A percentile compares a stretch with the other conserved stretches of the same genome.
Conservation (phyloP, 2,797 vertebrate species). For the Acropternis orthonyx region DNA sequence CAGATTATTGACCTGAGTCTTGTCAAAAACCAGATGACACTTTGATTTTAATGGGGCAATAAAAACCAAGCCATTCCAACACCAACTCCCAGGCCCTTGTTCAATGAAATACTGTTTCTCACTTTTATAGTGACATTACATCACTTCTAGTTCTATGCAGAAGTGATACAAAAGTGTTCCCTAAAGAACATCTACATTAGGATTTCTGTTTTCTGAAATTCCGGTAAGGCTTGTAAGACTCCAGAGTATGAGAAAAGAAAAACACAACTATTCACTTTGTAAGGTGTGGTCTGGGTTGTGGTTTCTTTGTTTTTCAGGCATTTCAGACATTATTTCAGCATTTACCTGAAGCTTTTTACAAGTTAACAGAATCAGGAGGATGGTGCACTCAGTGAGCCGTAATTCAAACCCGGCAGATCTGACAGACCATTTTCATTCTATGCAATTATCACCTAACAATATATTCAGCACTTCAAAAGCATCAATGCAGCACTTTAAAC, state of each 20-base stretch:
- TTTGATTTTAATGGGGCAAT: not conserved
- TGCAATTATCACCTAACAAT: constrained; percentile 17
- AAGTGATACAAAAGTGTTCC: not conserved
- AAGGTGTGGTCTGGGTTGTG: not conserved
- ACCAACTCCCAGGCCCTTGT: not conserved
- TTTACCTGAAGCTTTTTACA: not conserved
- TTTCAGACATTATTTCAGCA: not conserved
- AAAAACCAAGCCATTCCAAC: not conserved
- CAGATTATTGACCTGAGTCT: not conserved
- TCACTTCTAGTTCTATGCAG: not conserved
- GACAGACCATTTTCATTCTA: not conserved
- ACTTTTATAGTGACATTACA: not conserved
- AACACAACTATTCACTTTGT: not conserved
- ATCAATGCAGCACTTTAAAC: not conserved
- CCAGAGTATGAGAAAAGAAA: not conserved
- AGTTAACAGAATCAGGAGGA: not conserved
- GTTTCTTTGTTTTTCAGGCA: not conserved
- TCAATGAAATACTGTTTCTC: not conserved
- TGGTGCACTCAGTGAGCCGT: not conserved
- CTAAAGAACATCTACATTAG: not conserved
- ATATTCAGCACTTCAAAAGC: not conserved
- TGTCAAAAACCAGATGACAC: not conserved
- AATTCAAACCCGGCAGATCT: not conserved
- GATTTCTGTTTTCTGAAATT: not conserved
- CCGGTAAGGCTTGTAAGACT: not conserved